phyloP scores from a whole-genome alignment of 2,113 vertebrate genomes.

The Prionailurus viverrinus region DNA sequence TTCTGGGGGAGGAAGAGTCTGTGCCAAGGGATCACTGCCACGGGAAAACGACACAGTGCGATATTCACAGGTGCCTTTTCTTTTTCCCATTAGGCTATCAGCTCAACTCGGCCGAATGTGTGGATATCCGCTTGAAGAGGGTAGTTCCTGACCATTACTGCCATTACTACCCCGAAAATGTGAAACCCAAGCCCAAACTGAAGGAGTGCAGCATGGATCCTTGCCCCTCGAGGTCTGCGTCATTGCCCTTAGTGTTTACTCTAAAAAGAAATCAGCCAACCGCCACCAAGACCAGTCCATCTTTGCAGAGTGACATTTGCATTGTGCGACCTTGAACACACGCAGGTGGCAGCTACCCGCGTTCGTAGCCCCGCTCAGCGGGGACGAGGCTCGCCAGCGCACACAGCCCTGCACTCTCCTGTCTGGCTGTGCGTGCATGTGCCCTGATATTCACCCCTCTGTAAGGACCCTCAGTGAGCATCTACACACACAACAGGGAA shows the following conservation, averaged over 20 bases:
- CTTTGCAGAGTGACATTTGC: background rate
- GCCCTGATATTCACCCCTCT: background rate
- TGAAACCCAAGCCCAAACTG: conserved; percentile 95
- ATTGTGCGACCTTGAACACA: rapidly evolving
- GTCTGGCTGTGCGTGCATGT: background rate
- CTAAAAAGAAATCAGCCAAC: background rate
- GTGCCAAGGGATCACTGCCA: background rate
- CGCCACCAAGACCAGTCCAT: background rate
- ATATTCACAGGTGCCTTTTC: background rate
- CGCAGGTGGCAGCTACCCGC: background rate
- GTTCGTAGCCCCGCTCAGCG: rapidly evolving
- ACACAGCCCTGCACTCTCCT: background rate
- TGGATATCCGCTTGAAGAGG: conserved; percentile 92
- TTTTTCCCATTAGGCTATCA: conserved; percentile 91
- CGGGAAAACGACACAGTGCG: background rate
- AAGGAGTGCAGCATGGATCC: conserved; percentile 97
- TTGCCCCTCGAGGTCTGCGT: conserved; percentile 93
- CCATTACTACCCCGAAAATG: conserved; percentile 94
- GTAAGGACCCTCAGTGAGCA: background rate
- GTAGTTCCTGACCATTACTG: conserved; percentile 93
- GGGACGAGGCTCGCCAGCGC: background rate
- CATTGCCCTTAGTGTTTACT: rapidly evolving
- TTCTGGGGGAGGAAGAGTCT: background rate
- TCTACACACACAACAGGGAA: background rate
- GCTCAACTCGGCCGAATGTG: conserved; percentile 96